Evolutionary conservation across 2,888 invertebrate genomes (phyloP).

Genomic region (Netelia melanura): DNA sequence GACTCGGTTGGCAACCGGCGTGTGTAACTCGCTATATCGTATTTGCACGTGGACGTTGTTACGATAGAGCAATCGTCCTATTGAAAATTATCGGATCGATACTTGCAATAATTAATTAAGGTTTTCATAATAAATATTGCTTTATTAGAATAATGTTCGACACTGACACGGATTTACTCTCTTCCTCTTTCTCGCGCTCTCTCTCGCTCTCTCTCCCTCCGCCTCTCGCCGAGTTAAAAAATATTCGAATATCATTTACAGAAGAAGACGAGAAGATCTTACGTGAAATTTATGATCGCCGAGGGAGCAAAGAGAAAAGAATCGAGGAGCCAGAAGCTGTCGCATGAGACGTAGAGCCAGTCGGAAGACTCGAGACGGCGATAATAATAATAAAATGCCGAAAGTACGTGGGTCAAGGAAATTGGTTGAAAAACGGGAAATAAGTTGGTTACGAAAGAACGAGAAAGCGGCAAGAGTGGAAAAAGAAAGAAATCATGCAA

Average conservation of each 20-base stretch:
- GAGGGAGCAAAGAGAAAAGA: neutral
- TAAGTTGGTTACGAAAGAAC: neutral
- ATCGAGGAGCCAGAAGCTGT: neutral
- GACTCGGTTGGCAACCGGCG: too few species aligned
- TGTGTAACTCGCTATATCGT: too few species aligned
- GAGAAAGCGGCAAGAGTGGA: neutral
- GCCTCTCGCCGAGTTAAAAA: neutral
- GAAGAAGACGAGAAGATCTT: constrained; percentile 18
- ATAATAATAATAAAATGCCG: constrained; percentile 54
- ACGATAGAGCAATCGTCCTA: too few species aligned
- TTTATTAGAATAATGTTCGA: too few species aligned
- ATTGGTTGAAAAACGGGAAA: neutral
- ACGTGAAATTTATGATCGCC: neutral
- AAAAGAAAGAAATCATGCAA: neutral
- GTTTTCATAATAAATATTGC: neutral
- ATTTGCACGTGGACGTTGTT: too few species aligned
- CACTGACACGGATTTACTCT: too few species aligned
- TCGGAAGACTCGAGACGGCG: neutral
- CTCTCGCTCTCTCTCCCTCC: neutral
- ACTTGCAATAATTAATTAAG: neutral
- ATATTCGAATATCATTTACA: constrained; percentile 31
- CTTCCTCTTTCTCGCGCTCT: too few species aligned
- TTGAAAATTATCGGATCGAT: neutral
- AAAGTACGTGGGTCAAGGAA: constrained; percentile 39
- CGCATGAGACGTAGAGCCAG: neutral